Evolutionary conservation across 2,888 invertebrate genomes (phyloP), one percentile per base, ranked within the genome.

Genomic region (Chouioia cunea): DNA sequence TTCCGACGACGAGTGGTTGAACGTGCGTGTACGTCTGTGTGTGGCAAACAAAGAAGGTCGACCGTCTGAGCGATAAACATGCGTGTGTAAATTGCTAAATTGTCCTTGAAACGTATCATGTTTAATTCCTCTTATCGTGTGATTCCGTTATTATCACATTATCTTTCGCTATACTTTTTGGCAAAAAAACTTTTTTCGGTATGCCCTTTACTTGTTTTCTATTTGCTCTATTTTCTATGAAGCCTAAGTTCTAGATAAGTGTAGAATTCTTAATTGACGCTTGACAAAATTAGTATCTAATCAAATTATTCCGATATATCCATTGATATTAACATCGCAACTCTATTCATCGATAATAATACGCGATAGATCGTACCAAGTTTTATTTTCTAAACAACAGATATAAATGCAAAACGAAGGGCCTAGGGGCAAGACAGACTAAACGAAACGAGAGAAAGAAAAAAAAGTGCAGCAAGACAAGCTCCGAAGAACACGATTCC

Each of bases 31-130:
- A 27, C 6, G 36, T 36, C 1, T 36, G 10, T 36, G 12, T 36
- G 36, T 36, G 53, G 22, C 50, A 58, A 62, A 65, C 70, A 65
- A 70, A 70, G 58, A 54, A 53, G 47, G 46, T 62, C 65, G 54
- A 36, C n/a, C 63, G 65, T 48, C 36, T 14, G 65, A 23, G 44
- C 50, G 65, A 62, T 60, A 48, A 48, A 69, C 36, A 36, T 44
- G 54, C 58, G 62, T 50, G 20, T 10, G 43, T n/a, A 44, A 36
- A 15, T 22, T 14, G 48, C 50, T 14, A 65, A 54, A 58, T 27
- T 53, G 59, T 54, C 60, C 67, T 67, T 67, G 46, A 65, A 54
- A 64, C 20, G 64, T 15, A 22, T 22, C 16, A n/a, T 20, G 27
- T 10, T n/a, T 27, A 52, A 36, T 18, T 20, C n/a, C 20, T 36